Conservation (phyloP, 1,140 invertebrate genomes). For the Drosophila novamexicana region DNA sequence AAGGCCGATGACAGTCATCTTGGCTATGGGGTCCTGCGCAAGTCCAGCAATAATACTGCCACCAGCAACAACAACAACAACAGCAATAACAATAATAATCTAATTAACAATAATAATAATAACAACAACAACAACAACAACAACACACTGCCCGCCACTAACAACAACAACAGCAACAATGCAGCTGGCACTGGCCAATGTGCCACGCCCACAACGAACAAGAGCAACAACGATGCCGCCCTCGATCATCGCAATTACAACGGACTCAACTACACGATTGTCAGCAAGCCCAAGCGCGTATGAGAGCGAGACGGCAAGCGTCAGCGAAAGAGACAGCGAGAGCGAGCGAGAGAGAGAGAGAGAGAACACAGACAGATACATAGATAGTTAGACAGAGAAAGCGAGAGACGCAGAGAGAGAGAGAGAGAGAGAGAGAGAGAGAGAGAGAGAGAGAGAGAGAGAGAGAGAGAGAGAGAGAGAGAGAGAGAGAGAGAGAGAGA, state of each 20-base stretch:
- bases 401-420: slow-evolving; percentile 19
- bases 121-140: slow-evolving; percentile 18
- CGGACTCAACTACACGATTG: slow-evolving; percentile 91
- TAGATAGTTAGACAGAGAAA: slow-evolving; percentile 27
- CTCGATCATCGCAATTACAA: slow-evolving; percentile 89
- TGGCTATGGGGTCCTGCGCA: slow-evolving; percentile 91
- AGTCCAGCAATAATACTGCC: slow-evolving; percentile 85
- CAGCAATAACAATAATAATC: slow-evolving; percentile 35
- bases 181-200: slow-evolving; percentile 6
- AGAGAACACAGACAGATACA: slow-evolving; percentile 40
- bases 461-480: slow-evolving; percentile 27
- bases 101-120: slow-evolving; percentile 13
- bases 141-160: slow-evolving; percentile 37
- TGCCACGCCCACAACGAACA: slow-evolving; percentile 29
- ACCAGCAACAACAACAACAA: slow-evolving; percentile 51
- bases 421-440: no score
- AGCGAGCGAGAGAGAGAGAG: slow-evolving; percentile 9
- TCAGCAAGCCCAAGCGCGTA: slow-evolving; percentile 92
- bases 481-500: slow-evolving; percentile 19
- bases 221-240: slow-evolving; percentile 22
- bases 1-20: slow-evolving; percentile 91
- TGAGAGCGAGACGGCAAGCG: slow-evolving; percentile 74
- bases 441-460: slow-evolving; percentile 8
- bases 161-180: slow-evolving; percentile 20
- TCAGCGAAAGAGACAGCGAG: not conserved